A percentile compares a stretch with the other conserved stretches of the same genome.
These are phyloP conservation scores for Dolichopus griseipennis DNA, from an alignment of 2,888 invertebrate genomes.

Conservation along the genomic window DNA sequence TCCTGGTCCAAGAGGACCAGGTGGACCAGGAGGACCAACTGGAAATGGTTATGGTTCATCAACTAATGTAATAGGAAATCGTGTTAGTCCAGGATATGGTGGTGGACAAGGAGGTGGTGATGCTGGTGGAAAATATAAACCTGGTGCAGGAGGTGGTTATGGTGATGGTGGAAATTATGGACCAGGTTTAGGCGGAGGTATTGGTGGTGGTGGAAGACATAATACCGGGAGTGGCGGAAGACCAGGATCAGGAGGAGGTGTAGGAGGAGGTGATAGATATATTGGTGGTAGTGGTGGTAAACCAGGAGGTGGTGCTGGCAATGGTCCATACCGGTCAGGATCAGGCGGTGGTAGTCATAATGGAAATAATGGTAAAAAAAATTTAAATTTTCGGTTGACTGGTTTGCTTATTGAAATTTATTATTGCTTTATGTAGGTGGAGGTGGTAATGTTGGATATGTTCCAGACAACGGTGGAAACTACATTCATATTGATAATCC, in stretches of 20 bases:
- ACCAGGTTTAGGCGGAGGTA: background rate
- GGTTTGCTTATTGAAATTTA: background rate
- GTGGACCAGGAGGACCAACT: conserved; percentile 4
- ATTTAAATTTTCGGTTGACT: background rate
- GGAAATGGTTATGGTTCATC: background rate
- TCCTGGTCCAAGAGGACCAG: conserved; percentile 21
- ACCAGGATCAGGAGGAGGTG: background rate
- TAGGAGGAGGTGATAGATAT: conserved; percentile 12
- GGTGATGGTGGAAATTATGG: conserved; percentile 10
- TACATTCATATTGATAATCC: conserved; percentile 24
- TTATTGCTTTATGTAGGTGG: background rate
- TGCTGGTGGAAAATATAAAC: conserved; percentile 19
- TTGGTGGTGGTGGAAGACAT: background rate
- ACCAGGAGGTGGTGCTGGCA: conserved; percentile 8
- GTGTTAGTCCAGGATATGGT: background rate
- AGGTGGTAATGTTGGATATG: conserved; percentile 17
- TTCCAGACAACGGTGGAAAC: background rate
- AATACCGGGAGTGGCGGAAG: background rate
- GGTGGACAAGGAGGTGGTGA: conserved; percentile 17
- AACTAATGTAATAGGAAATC: background rate
- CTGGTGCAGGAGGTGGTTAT: conserved; percentile 11
- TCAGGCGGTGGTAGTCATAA: conserved; percentile 14
- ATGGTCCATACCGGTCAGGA: conserved; percentile 17
- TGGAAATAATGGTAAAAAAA: background rate
- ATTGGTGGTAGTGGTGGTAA: conserved; percentile 14